Evolutionary conservation across 2,888 invertebrate species (phyloP).

Genomic region (Mythimna lalbum): DNA sequence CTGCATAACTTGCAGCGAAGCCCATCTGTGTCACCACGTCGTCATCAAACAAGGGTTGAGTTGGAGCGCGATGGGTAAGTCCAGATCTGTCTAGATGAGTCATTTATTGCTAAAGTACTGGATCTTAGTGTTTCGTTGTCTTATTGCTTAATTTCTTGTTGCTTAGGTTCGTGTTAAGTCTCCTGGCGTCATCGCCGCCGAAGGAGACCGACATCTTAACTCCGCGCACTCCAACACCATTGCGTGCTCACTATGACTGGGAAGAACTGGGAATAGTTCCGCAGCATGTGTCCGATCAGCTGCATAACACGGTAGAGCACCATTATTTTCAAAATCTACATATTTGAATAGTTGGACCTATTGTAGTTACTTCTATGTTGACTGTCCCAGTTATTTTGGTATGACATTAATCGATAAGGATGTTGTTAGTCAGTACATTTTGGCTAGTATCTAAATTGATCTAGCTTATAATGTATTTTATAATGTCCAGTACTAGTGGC

Average conservation of each 20-base stretch:
- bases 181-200: constrained; percentile 80
- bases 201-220: constrained; percentile 76
- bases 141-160: constrained; percentile 27
- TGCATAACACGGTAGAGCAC: constrained; percentile 92
- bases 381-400: not conserved
- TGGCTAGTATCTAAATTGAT: constrained; percentile 5
- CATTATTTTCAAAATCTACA: not conserved
- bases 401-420: constrained; percentile 7
- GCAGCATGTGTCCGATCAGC: constrained; percentile 91
- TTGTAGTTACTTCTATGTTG: not conserved
- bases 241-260: constrained; percentile 88
- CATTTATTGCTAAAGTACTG: not conserved
- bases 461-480: not conserved
- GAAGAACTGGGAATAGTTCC: constrained; percentile 92
- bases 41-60: constrained; percentile 82
- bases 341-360: not conserved
- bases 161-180: constrained; percentile 82
- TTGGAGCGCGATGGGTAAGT: constrained; percentile 87
- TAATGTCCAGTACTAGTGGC: not conserved
- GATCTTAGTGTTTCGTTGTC: not conserved
- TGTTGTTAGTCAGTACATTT: not conserved
- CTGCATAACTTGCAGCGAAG: constrained; percentile 93
- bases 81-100: not conserved
- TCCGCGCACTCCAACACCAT: constrained; percentile 78
- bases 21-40: constrained; percentile 90